phyloP scores from a whole-genome alignment of 1,140 invertebrate genomes.

The Sesamia nonagrioides region DNA sequence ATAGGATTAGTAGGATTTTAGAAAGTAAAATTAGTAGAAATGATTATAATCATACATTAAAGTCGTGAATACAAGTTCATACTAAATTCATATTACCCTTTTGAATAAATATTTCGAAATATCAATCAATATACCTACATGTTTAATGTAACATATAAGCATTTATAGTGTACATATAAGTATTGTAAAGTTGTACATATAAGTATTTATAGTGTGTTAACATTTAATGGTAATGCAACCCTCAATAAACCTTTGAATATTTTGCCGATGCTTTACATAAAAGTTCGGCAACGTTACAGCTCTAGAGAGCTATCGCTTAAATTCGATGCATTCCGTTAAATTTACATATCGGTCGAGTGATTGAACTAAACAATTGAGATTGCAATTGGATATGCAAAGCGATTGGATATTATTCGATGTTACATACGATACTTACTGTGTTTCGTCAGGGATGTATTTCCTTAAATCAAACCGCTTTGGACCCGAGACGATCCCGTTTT shows the following conservation, averaged over 20 bases:
- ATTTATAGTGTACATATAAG: conserved; percentile 16
- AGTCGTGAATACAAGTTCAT: no score
- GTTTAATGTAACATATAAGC: conserved; percentile 4
- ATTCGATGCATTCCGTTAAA: conserved; percentile 49
- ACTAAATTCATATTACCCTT: no score
- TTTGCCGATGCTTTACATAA: conserved; percentile 35
- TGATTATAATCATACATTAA: no score
- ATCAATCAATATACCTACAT: no score
- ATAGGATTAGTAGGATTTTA: no score
- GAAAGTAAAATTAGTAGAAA: no score
- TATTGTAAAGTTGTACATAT: neutral
- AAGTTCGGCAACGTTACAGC: conserved; percentile 33
- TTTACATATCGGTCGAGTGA: conserved; percentile 60
- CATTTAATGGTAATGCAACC: conserved; percentile 14
- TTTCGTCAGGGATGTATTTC: conserved; percentile 69
- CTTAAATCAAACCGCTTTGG: conserved; percentile 77
- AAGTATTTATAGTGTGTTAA: conserved; percentile 22
- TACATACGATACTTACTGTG: conserved; percentile 63
- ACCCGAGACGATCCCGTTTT: conserved; percentile 76
- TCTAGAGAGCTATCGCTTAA: conserved; percentile 50
- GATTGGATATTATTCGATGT: conserved; percentile 61
- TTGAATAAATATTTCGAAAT: no score
- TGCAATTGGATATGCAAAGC: conserved; percentile 65
- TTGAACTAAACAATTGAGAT: conserved; percentile 71
- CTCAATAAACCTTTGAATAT: conserved; percentile 22